These are phyloP conservation scores for Chelmon rostratus DNA, from an alignment of 2,797 vertebrate genomes.

Conservation along the genomic window DNA sequence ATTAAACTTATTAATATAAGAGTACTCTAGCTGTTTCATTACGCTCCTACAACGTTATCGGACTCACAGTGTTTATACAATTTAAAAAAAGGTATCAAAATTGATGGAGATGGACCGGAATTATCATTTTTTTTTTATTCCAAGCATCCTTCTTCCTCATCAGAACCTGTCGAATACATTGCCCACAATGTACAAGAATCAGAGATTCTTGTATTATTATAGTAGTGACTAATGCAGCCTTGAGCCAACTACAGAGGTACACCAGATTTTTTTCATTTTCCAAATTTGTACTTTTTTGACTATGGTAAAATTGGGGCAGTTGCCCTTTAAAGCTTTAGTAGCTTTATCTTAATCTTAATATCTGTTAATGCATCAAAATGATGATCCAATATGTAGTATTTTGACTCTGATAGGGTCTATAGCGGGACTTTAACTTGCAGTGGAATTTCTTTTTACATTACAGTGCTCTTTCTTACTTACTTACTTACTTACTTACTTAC, in stretches of 20 bases:
- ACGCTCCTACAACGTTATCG: too few species aligned
- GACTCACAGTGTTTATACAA: too few species aligned
- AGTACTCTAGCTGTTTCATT: background rate
- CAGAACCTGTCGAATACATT: background rate
- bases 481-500: too few species aligned
- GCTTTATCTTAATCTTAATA: background rate
- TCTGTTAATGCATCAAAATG: background rate
- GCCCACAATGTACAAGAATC: slow-evolving; percentile 5
- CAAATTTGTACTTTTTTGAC: background rate
- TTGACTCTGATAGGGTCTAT: background rate
- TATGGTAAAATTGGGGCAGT: background rate
- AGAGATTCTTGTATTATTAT: background rate
- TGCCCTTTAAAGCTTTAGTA: background rate
- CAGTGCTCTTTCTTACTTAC: background rate
- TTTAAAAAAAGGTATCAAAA: background rate
- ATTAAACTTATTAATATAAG: background rate
- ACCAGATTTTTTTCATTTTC: background rate
- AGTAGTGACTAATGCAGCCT: background rate
- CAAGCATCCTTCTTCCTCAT: too few species aligned
- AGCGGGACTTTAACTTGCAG: background rate
- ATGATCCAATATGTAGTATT: background rate
- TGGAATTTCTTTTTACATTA: background rate
- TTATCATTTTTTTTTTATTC: too few species aligned
- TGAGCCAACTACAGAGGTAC: too few species aligned
- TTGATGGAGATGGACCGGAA: background rate